Percentiles rank a stretch among this genome's conserved stretches.
phyloP scores from a whole-genome alignment of 2,888 invertebrate genomes.

The Anodontia alba region DNA sequence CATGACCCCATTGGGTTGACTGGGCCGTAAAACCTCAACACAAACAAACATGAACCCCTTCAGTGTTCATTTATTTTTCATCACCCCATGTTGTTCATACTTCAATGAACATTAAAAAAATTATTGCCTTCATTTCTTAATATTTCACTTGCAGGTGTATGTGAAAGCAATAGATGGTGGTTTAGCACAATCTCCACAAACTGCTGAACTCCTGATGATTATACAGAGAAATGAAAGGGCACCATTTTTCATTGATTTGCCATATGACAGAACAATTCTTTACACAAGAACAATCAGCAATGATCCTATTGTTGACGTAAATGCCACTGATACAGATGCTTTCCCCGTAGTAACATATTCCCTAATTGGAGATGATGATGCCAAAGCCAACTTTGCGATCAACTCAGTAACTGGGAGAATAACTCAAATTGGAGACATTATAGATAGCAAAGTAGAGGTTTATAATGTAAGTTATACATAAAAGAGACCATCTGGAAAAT shows the following conservation, averaged over 20 bases:
- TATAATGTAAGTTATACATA: constrained; percentile 51
- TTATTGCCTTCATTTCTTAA: too few relatives aligned
- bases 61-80: too few relatives aligned
- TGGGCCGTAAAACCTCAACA: too few relatives aligned
- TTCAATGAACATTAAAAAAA: too few relatives aligned
- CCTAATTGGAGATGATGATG: constrained; percentile 64
- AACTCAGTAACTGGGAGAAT: constrained; percentile 63
- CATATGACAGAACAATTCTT: constrained; percentile 41
- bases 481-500: too few relatives aligned
- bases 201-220: constrained; percentile 52
- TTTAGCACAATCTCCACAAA: constrained; percentile 26
- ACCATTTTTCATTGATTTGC: constrained; percentile 47
- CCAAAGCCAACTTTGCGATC: constrained; percentile 70
- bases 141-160: constrained; percentile 56
- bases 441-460: constrained; percentile 12
- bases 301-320: constrained; percentile 23
- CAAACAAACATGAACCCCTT: too few relatives aligned
- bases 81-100: too few relatives aligned
- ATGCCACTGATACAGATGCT: constrained; percentile 37
- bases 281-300: background rate
- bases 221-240: constrained; percentile 53
- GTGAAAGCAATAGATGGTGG: constrained; percentile 63
- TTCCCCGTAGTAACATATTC: constrained; percentile 59
- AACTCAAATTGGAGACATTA: constrained; percentile 53
- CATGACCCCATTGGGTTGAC: too few relatives aligned